Base-by-base conservation (phyloP, 2,888 invertebrate species). In the Eilema griseolum region DNA sequence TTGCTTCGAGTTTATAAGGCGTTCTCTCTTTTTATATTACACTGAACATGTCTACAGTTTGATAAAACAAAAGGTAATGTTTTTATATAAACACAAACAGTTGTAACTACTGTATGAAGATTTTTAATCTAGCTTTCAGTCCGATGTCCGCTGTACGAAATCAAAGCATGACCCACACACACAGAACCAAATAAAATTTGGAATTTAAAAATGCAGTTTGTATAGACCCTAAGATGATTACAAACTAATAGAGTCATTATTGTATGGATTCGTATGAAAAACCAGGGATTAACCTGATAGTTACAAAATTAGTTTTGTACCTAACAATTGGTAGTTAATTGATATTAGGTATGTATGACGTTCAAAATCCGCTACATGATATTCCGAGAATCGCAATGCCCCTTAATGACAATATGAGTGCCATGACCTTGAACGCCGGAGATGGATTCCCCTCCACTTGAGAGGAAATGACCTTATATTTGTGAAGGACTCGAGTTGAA, bases 271-370 rank as follows among this genome's bases (percentile, higher is more conserved):
- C n/a, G 7, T n/a, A 52, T 10, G 8, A n/a, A 52, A 52, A n/a
- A 52, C 52, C 8, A 7, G 52, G 52, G 52, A 52, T n/a, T 52
- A 52, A n/a, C 52, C 52, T 52, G 52, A 52, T n/a, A 20, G 46
- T 52, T 52, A n/a, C 52, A 16, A 31, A 63, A 63, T 63, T 41
- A 46, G 41, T 63, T 63, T 41, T 63, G 41, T 67, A 67, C 60
- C 62, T 31, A 59, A 28, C 59, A 57, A 56, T 41, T n/a, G 20
- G 52, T 2, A 1, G 52, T 3, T 52, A 52, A 52, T 52, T 52
- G 52, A 52, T n/a, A 10, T n/a, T 52, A 52, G 8, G 52, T 52
- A 52, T 52, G n/a, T 52, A 52, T 52, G 52, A 52, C n/a, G 52
- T 52, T 52, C 10, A n/a, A 52, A 52, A 52, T 52, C n/a, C 52